Evolutionary conservation across 64 coral and sea anemone species (phyloP).

Genomic region (Actinia equina): DNA sequence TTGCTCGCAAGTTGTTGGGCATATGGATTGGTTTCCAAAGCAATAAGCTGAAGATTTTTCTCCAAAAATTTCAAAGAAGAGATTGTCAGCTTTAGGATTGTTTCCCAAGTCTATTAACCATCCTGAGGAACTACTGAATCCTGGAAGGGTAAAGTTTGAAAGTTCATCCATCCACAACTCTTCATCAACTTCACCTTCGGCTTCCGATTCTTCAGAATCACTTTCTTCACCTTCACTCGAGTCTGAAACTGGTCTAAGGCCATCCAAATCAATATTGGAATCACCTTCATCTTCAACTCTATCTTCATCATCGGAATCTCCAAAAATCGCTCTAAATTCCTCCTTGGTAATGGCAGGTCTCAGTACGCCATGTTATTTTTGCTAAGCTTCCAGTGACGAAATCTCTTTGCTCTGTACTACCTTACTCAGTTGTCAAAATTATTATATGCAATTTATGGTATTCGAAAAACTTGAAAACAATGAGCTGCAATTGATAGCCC

Average conservation of each 20-base stretch:
- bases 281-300: neutral
- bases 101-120: neutral
- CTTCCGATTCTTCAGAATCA: neutral
- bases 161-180: neutral
- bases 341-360: neutral
- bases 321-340: conserved; percentile 25
- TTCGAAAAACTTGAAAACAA: neutral
- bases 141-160: neutral
- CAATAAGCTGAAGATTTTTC: neutral
- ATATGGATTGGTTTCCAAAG: conserved; percentile 38
- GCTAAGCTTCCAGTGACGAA: neutral
- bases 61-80: conserved; percentile 1
- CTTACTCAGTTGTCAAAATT: neutral
- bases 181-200: conserved; percentile 2
- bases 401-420: neutral
- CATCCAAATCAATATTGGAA: conserved; percentile 2
- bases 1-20: conserved; percentile 26
- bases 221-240: neutral
- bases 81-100: neutral
- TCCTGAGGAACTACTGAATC: neutral
- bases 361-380: conserved; percentile 5
- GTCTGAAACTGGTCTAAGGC: neutral
- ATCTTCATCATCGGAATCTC: conserved; percentile 14
- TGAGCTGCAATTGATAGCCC: conserved; percentile 3
- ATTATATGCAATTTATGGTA: neutral